Evolutionary conservation across 2,888 invertebrate genomes (phyloP).

Genomic region (Ceratothoa steindachneri): DNA sequence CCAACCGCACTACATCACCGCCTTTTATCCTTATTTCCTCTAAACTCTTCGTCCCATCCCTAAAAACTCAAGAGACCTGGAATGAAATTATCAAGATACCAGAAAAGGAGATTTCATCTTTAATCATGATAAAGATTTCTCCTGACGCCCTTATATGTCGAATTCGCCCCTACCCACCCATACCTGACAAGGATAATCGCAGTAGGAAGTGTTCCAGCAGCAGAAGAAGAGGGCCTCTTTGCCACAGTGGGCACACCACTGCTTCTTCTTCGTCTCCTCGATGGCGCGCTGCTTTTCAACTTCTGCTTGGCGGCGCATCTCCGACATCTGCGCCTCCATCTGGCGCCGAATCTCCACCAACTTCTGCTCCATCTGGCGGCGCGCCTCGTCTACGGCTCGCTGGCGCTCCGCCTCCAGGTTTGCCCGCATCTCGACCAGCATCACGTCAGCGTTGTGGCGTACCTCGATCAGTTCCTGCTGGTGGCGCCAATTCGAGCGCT

Average conservation of each 20-base stretch:
- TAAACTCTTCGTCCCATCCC: no score
- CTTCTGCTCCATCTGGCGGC: slow-evolving; percentile 65
- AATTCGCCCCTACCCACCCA: no score
- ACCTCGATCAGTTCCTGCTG: slow-evolving; percentile 69
- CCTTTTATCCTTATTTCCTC: no score
- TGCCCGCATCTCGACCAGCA: slow-evolving; percentile 66
- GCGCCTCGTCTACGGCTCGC: slow-evolving; percentile 63
- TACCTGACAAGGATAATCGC: slow-evolving; percentile 79
- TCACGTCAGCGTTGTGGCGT: slow-evolving; percentile 67
- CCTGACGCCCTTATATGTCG: no score
- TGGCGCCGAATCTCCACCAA: slow-evolving; percentile 64
- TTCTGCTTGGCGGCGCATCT: slow-evolving; percentile 65
- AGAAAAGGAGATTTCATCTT: no score
- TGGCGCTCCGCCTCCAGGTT: slow-evolving; percentile 68
- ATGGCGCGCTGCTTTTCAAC: slow-evolving; percentile 67
- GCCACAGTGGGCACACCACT: slow-evolving; percentile 86
- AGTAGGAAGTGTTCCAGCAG: slow-evolving; percentile 95
- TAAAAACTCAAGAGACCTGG: no score
- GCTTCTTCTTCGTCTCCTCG: slow-evolving; percentile 75
- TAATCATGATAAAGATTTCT: no score
- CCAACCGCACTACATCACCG: no score
- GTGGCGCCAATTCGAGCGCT: slow-evolving; percentile 67
- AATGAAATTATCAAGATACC: no score
- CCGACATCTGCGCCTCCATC: slow-evolving; percentile 66
- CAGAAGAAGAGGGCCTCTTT: slow-evolving; percentile 88